These are phyloP conservation scores for Anguilla marmorata DNA, from an alignment of 2,797 vertebrate species.

Conservation along the genomic window DNA sequence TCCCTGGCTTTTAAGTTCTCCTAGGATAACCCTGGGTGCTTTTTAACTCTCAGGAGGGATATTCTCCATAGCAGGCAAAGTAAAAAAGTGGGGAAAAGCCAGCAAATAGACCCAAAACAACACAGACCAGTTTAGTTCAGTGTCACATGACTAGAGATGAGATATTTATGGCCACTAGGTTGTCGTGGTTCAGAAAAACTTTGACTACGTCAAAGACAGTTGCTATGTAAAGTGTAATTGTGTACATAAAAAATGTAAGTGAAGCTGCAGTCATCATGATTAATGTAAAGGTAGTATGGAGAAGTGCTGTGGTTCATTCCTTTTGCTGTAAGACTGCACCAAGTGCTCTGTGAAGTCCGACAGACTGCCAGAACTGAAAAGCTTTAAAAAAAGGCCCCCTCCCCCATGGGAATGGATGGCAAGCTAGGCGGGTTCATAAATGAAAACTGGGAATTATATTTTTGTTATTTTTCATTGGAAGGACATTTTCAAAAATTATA, in stretches of 20 bases:
- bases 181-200: slow-evolving; percentile 39
- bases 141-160: slow-evolving; percentile 17
- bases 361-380: slow-evolving; percentile 42
- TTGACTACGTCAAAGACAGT: slow-evolving; percentile 31
- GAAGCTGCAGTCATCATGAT: slow-evolving; percentile 31
- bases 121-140: neutral
- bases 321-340: slow-evolving; percentile 36
- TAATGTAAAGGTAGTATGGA: slow-evolving; percentile 39
- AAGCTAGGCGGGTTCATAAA: slow-evolving; percentile 51
- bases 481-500: slow-evolving; percentile 72
- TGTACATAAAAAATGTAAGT: slow-evolving; percentile 39
- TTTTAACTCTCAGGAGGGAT: slow-evolving; percentile 35
- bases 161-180: slow-evolving; percentile 36
- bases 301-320: slow-evolving; percentile 38
- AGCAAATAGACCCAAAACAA: slow-evolving; percentile 31
- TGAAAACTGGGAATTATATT: slow-evolving; percentile 73
- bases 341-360: slow-evolving; percentile 35
- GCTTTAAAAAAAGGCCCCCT: slow-evolving; percentile 51
- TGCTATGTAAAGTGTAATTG: slow-evolving; percentile 29
- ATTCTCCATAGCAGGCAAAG: slow-evolving; percentile 35
- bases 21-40: slow-evolving; percentile 9
- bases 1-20: neutral
- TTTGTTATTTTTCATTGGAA: slow-evolving; percentile 74
- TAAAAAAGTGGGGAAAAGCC: slow-evolving; percentile 6
- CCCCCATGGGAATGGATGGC: slow-evolving; percentile 36